Evolutionary conservation across 2,797 vertebrate genomes (phyloP), one percentile per base, ranked within the genome.

Genomic region (Gymnoscopelus braueri): DNA sequence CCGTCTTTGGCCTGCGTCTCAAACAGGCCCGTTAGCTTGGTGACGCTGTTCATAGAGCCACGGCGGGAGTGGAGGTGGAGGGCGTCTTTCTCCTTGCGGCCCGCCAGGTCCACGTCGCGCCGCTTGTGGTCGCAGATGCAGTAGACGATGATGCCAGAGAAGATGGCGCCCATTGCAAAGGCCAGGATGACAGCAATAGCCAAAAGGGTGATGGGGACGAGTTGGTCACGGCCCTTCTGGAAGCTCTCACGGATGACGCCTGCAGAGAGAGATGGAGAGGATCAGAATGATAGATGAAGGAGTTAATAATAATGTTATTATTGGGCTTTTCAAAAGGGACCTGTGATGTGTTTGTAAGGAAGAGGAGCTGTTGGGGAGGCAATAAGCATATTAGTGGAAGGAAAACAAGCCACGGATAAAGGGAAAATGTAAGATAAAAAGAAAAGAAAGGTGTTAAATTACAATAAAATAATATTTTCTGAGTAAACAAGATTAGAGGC

Each of bases 241-340:
- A 97, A 98, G 91, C 97, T 98, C 89, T 98, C 98, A 0, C 97
- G 97, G 84, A 99, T 99, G 88, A 99, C 96, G 87, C 98, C 98
- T 99, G 96, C 74, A 91, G 79, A 96, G 0, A 95, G 81, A 96
- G 54, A 91, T 64, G 75, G 76, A 85, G 61, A 86, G 56, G 67
- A 79, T 90, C 71, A 88, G 81, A 77, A 53, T 3, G 53, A 26
- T 32, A 74, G 58, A 72, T 39, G 8, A 35, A 63, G 51, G 1
- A 56, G 39, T 6, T 8, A 64, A 19, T 24, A 64, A 19, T 24
- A 4, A 50, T 3, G 13, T 53, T 63, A 55, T n/a, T 15, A n/a
- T 14, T 49, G 29, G 56, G 53, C 39, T 39, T 9, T 39, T 39
- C 39, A 39, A 39, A 39, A 6, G 9, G 1, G 39, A 8, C 39